phyloP scores from a whole-genome alignment of 2,113 vertebrate genomes.

The Lampris megalopsis region DNA sequence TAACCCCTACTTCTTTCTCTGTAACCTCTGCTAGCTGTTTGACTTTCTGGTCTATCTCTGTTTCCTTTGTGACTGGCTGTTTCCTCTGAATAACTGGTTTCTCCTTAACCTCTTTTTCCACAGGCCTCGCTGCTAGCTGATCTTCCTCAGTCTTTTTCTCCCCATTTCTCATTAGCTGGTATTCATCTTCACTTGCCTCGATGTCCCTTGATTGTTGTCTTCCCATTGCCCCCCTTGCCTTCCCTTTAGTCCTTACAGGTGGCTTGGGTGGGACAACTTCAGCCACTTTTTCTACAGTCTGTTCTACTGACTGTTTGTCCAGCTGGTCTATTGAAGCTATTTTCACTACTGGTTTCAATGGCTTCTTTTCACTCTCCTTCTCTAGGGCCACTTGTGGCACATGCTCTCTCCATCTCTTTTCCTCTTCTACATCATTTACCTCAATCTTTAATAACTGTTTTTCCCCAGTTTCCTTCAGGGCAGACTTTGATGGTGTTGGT shows the following conservation, averaged over 20 bases:
- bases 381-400: constrained; percentile 9
- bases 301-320: constrained; percentile 28
- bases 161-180: neutral
- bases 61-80: constrained; percentile 17
- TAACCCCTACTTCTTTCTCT: constrained; percentile 11
- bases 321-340: neutral
- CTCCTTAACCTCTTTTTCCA: constrained; percentile 39
- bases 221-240: constrained; percentile 43
- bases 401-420: constrained; percentile 1
- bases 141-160: constrained; percentile 20
- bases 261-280: constrained; percentile 50
- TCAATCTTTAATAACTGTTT: constrained; percentile 17
- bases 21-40: constrained; percentile 15
- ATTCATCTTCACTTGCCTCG: constrained; percentile 66
- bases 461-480: constrained; percentile 46
- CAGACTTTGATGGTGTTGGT: neutral
- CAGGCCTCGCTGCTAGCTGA: neutral
- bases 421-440: constrained; percentile 24
- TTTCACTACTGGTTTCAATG: neutral
- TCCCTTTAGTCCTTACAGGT: constrained; percentile 67
- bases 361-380: constrained; percentile 1
- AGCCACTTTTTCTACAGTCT: constrained; percentile 24
- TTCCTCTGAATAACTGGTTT: constrained; percentile 36
- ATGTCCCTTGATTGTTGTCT: constrained; percentile 62
- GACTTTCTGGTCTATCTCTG: constrained; percentile 12